Conservation (phyloP, 1,140 invertebrate species). For the Penaeus indicus region DNA sequence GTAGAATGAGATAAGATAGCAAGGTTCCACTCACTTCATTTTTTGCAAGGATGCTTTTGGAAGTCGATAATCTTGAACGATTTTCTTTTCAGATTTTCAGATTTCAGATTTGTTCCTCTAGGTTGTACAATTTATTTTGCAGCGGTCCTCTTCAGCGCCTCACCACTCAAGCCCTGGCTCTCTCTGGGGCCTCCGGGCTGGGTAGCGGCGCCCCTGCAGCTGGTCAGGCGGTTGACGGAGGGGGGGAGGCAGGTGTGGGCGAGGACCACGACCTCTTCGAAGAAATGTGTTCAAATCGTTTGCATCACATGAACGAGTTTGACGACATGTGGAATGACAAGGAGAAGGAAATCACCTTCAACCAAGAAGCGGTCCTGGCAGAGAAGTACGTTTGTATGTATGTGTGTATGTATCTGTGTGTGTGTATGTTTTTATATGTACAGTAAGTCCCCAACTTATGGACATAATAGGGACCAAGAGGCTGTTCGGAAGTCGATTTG, state of each 20-base stretch:
- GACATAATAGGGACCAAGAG: no score
- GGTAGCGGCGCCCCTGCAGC: background rate
- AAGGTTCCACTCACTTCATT: no score
- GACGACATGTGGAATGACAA: slow-evolving; percentile 52
- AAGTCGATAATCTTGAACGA: background rate
- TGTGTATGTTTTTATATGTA: no score
- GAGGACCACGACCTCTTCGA: slow-evolving; percentile 47
- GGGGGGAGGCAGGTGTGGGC: slow-evolving; percentile 36
- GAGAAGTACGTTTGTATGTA: slow-evolving; percentile 29
- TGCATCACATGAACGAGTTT: slow-evolving; percentile 31
- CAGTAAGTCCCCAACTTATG: no score
- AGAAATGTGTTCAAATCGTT: slow-evolving; percentile 42
- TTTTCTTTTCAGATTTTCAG: background rate
- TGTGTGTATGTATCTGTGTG: no score
- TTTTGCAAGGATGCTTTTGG: background rate
- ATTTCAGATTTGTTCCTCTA: background rate
- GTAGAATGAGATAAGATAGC: no score
- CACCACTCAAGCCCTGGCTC: slow-evolving; percentile 41
- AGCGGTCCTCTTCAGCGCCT: slow-evolving; percentile 57
- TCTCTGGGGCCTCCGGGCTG: slow-evolving; percentile 24
- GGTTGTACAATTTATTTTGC: slow-evolving; percentile 5
- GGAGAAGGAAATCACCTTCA: slow-evolving; percentile 56
- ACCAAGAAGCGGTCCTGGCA: slow-evolving; percentile 23
- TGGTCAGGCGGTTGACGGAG: slow-evolving; percentile 34
- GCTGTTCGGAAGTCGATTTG: no score